Base-by-base conservation (phyloP, 1,140 invertebrate species). In the Pteromalus puparum region DNA sequence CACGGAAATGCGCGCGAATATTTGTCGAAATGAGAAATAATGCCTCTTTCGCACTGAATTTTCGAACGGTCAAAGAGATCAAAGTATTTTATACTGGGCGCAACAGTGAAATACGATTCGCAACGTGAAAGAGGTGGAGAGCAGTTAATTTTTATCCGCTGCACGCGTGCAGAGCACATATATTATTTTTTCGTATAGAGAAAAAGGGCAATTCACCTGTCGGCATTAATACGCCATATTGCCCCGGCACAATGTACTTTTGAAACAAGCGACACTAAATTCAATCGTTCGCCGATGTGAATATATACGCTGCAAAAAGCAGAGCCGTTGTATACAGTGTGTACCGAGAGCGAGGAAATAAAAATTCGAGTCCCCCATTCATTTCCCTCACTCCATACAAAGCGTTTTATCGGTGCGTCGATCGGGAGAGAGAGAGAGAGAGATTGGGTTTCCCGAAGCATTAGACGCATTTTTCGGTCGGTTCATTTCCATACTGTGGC, bases 401-500 rank as follows among this genome's bases (percentile, higher is more conserved):
- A 61, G 53, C 53, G 18, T 67, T 68, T 79, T 79, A 79, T 79
- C 30, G 77, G 53, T 6, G 53, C 53, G 53, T 61, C 53, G 53
- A 61, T 61, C 53, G 18, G 18, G 18, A 18, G 5, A 18, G 18
- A 15, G 30, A 30, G 30, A 30, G 30, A 30, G 30, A 34, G 30
- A 34, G 4, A 21, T n/a, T 61, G 5, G 53, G 4, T 21, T 28
- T 79, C 6, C 7, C 6, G 3, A n/a, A 12, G 77, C 46, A 38
- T 79, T 79, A 79, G 61, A n/a, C 77, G 48, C 53, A 61, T 61
- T 61, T 61, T 61, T 77, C 53, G 18, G 46, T 28, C 46, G 46
- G 46, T 79, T 79, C 30, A 79, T 79, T 79, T 79, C 28, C 53
- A 79, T 79, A 79, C 28, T 1, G 21, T 1, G 75, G 53, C 53